Evolutionary conservation across 2,888 invertebrate species (phyloP).

Genomic region (Andrena camellia): DNA sequence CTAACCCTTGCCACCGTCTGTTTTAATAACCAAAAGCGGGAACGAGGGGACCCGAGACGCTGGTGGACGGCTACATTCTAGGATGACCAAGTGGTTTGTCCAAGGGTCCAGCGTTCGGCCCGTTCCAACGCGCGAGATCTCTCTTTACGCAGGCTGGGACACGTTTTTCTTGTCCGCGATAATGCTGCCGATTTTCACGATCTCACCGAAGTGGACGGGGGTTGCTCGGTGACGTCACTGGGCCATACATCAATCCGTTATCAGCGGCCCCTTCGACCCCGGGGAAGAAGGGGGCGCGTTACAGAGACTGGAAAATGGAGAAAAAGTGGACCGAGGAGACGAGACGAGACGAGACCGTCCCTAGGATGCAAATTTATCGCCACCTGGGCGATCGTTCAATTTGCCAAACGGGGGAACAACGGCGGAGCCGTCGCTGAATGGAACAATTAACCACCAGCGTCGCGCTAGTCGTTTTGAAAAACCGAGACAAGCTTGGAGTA

Average conservation of each 20-base stretch:
- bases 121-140: neutral
- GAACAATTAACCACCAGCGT: neutral
- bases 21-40: slow-evolving; percentile 64
- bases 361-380: slow-evolving; percentile 22
- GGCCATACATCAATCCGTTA: slow-evolving; percentile 84
- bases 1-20: slow-evolving; percentile 58
- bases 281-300: slow-evolving; percentile 51
- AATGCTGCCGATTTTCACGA: slow-evolving; percentile 81
- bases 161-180: slow-evolving; percentile 47
- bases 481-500: too few relatives aligned
- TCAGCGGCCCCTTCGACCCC: slow-evolving; percentile 77
- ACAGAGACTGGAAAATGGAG: slow-evolving; percentile 55
- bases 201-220: slow-evolving; percentile 78
- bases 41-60: neutral
- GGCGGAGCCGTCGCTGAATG: neutral
- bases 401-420: neutral
- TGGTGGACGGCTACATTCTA: too few relatives aligned
- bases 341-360: slow-evolving; percentile 9
- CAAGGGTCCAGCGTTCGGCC: too few relatives aligned
- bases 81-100: too few relatives aligned
- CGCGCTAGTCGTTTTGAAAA: too few relatives aligned
- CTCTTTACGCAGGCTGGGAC: neutral
- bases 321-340: slow-evolving; percentile 48
- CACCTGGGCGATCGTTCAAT: slow-evolving; percentile 5
- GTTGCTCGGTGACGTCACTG: slow-evolving; percentile 82